Percentiles rank a stretch among this genome's conserved stretches.
Evolutionary conservation across 2,888 invertebrate species (phyloP).

Genomic region (Orthosia gothica): DNA sequence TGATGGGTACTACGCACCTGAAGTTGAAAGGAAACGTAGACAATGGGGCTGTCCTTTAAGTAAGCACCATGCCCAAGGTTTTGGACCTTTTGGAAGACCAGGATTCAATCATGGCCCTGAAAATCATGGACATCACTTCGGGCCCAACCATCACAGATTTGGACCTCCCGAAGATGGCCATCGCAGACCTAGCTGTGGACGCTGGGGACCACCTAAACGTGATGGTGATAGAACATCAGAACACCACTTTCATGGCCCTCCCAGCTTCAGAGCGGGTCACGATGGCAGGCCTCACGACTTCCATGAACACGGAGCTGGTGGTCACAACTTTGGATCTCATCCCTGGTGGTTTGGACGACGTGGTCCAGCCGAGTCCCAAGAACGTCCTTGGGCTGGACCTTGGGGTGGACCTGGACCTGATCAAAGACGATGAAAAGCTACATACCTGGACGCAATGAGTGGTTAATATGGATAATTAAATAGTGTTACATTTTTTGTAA

Average conservation of each 20-base stretch:
- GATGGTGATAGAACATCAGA: not conserved
- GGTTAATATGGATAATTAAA: no score
- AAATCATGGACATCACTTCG: not conserved
- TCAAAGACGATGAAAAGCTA: not conserved
- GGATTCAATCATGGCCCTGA: constrained; percentile 15
- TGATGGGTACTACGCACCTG: constrained; percentile 37
- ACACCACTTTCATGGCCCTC: constrained; percentile 11
- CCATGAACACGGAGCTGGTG: not conserved
- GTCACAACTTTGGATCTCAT: not conserved
- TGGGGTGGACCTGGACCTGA: constrained; percentile 7
- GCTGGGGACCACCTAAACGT: constrained; percentile 12
- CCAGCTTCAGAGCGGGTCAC: not conserved
- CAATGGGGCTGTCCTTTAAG: constrained; percentile 13
- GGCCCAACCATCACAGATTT: not conserved
- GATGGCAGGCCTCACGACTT: constrained; percentile 28
- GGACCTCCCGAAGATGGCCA: constrained; percentile 1
- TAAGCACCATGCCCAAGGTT: constrained; percentile 3
- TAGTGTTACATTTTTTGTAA: no score
- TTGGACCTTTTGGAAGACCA: constrained; percentile 32
- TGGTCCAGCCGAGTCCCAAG: constrained; percentile 1
- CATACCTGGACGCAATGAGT: no score
- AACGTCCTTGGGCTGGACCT: not conserved
- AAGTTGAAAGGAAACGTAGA: constrained; percentile 19
- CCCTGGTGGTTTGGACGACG: constrained; percentile 40
- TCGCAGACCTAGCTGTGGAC: constrained; percentile 8